Evolutionary conservation across 2,888 invertebrate genomes (phyloP), one percentile per base, ranked within the genome.

Genomic region (Ctena decussata): DNA sequence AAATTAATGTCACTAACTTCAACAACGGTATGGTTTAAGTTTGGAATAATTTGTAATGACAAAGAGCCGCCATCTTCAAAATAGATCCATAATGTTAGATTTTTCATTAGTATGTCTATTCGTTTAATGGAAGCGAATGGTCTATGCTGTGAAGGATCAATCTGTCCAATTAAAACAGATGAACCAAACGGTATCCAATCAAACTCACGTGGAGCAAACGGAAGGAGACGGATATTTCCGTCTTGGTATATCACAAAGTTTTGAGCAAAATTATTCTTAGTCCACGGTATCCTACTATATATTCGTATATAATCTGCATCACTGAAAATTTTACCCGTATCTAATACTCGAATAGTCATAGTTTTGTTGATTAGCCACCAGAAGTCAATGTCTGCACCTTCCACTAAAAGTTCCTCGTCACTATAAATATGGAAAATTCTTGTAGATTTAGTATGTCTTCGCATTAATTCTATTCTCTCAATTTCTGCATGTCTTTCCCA

Each of bases 121-220:
- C 71, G 86, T 32, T 53, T 53, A 24, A 91, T 86, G 11, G 85
- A 77, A 0, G 89, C 86, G 18, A 65, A 76, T 21, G 92, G 91
- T 37, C 87, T 77, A 24, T 46, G 24, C 21, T 32, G 15, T 18
- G 27, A 32, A 0, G 81, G 71, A 44, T 89, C 76, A 0, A 84
- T 76, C 46, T 87, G 90, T 8, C 92, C 90, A 82, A 91, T 82
- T 53, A 92, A 65, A 41, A 90, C 77, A n/a, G 89, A 89, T 12
- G 91, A 85, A 44, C 93, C 87, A 77, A 91, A 89, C 39, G 93
- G 91, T 44, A 91, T 82, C 87, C 91, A 86, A 70, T 90, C 87
- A 24, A 87, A 78, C 27, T 89, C 90, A 37, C 84, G 84, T 12
- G 87, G 84, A 0, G 90, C 73, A 0, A 82, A 75, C 0, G 91